Evolutionary conservation across 2,888 invertebrate species (phyloP).

Genomic region (Linyphia triangularis): DNA sequence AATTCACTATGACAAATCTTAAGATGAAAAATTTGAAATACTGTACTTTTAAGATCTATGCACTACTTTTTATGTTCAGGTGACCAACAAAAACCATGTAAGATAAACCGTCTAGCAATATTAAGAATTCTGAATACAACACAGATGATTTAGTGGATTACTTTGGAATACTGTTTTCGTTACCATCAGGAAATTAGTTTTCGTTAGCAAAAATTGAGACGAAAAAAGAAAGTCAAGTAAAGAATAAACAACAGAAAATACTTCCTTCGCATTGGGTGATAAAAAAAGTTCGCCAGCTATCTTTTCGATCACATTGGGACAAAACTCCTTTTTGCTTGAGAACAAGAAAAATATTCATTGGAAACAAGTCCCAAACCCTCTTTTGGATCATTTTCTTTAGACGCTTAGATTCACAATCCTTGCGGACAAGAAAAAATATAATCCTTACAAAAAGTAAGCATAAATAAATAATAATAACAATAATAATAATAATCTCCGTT

Average conservation of each 20-base stretch:
- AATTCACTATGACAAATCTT: too few relatives aligned
- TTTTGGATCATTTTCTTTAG: conserved; percentile 46
- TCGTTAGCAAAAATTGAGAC: conserved; percentile 14
- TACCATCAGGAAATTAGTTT: conserved; percentile 57
- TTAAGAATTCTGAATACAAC: conserved; percentile 20
- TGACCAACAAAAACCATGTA: too few relatives aligned
- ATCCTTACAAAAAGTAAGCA: conserved; percentile 20
- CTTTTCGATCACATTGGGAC: conserved; percentile 33
- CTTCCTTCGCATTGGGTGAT: not conserved
- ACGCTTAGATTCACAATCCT: conserved; percentile 53
- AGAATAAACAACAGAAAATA: conserved; percentile 3
- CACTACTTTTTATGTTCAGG: too few relatives aligned
- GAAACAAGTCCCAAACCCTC: conserved; percentile 30
- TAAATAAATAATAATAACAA: conserved; percentile 34
- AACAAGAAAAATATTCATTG: conserved; percentile 64
- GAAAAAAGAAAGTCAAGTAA: not conserved
- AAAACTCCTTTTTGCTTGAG: conserved; percentile 2
- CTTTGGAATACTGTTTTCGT: conserved; percentile 16
- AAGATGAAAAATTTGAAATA: too few relatives aligned
- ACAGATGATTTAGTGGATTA: conserved; percentile 11
- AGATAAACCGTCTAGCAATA: conserved; percentile 10
- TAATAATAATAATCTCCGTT: conserved; percentile 66
- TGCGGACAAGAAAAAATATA: conserved; percentile 46
- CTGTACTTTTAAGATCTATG: too few relatives aligned
- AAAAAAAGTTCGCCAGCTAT: conserved; percentile 17